Percentiles rank a stretch among this genome's conserved stretches.
Evolutionary conservation across 1,140 invertebrate species (phyloP).

Genomic region (Drosophila repletoides): DNA sequence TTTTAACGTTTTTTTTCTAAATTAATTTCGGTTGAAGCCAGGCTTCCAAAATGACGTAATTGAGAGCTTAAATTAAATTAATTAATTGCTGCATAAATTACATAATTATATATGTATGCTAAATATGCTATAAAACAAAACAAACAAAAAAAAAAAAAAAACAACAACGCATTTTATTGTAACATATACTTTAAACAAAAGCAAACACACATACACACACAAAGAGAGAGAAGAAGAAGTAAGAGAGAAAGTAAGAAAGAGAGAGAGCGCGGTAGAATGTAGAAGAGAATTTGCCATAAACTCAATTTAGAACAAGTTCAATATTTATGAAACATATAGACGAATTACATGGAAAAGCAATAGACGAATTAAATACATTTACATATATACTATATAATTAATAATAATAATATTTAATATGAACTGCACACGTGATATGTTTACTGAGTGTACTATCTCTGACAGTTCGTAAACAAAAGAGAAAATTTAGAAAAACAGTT

Average conservation of each 20-base stretch:
- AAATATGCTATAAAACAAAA: conserved; percentile 9
- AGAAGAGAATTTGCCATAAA: conserved; percentile 53
- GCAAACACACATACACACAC: conserved; percentile 26
- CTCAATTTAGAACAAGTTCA: conserved; percentile 62
- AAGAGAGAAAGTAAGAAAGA: too few species aligned
- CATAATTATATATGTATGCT: conserved; percentile 23
- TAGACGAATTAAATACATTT: conserved; percentile 50
- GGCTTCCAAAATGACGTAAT: conserved; percentile 54
- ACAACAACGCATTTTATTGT: conserved; percentile 49
- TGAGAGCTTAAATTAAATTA: conserved; percentile 67
- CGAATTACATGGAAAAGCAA: conserved; percentile 46
- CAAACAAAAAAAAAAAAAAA: too few species aligned
- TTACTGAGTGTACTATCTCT: conserved; percentile 58
- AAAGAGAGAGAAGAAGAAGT: conserved; percentile 25
- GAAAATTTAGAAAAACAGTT: conserved; percentile 18
- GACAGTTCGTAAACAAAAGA: conserved; percentile 34
- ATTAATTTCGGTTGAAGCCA: conserved; percentile 68
- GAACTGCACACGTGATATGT: conserved; percentile 54
- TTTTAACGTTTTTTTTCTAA: conserved; percentile 35
- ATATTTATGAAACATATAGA: conserved; percentile 24
- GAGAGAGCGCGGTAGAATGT: background rate
- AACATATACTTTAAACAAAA: conserved; percentile 35
- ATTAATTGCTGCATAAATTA: conserved; percentile 54
- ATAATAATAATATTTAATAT: conserved; percentile 5
- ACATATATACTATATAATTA: conserved; percentile 14